Evolutionary conservation across 2,797 vertebrate species (phyloP), one percentile per base, ranked within the genome.

Genomic region (Gallirallus australis): DNA sequence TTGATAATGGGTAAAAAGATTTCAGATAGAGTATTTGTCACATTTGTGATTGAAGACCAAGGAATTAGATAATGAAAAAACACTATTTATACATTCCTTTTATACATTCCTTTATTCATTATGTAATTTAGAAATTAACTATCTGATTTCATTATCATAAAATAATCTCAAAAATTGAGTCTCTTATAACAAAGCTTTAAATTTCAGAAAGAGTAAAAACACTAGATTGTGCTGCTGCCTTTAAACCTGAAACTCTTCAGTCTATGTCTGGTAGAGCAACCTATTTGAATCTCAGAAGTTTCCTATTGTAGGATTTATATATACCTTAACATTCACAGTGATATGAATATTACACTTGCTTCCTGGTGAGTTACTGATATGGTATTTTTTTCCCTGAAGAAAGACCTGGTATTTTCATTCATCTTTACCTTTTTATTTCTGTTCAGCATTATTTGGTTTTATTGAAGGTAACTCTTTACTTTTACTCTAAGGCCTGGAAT

Each of bases 71-170:
- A 86, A 94, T 92, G 79, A 89, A 87, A 87, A 90, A 86, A 64
- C 57, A 13, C 31, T 88, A 94, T 87, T 94, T 94, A 76, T 86
- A 37, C 15, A 73, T 87, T 90, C 77, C 35, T 86, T 87, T 94
- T 94, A 76, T 86, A 37, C 15, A 73, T 87, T 90, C 77, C 35
- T 86, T 61, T 91, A 69, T 93, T 92, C 72, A 86, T 89, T 80
- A 39, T 84, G 54, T 75, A 90, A 83, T 97, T 84, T 57, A 89
- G 45, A 81, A 96, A 89, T 86, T 81, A 65, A 3, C 4, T 71
- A 35, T 37, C 50, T 72, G 30, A 78, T 92, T 95, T 94, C 88
- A 93, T 96, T 79, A 89, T 59, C 65, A 93, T 91, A 79, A 93
- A 96, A 76, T 57, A 76, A 81, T 86, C 54, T 82, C 16, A 12